Conservation (phyloP, 1,140 invertebrate genomes). For the Nasonia giraulti region DNA sequence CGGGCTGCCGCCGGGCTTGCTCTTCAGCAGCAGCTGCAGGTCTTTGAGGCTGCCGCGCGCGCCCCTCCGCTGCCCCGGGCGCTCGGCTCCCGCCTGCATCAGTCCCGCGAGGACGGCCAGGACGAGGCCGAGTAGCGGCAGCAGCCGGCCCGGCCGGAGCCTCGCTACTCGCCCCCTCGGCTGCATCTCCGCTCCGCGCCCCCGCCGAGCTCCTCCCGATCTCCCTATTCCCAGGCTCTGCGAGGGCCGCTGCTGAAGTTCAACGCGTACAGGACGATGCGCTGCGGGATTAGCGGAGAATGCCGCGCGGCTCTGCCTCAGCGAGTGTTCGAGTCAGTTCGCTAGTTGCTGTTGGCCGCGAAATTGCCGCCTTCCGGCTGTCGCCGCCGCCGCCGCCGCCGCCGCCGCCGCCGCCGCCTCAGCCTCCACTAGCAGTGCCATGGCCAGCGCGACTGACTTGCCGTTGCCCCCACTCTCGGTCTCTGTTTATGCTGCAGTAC, state of each 20-base stretch:
- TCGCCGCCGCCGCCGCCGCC: background rate
- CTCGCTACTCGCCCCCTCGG: no score
- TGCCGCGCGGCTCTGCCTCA: no score
- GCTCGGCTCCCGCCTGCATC: background rate
- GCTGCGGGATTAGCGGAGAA: no score
- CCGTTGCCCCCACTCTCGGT: background rate
- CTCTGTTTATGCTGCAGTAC: no score
- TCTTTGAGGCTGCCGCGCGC: background rate
- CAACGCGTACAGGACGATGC: no score
- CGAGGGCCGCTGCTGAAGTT: no score
- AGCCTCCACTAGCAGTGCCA: background rate
- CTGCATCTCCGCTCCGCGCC: no score
- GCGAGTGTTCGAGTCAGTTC: background rate
- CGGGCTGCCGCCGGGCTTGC: slow-evolving; percentile 12
- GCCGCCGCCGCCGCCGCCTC: background rate
- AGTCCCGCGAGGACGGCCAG: background rate
- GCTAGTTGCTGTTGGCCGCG: background rate
- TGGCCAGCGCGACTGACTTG: background rate
- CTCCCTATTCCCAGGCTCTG: background rate
- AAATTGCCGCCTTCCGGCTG: slow-evolving; percentile 19
- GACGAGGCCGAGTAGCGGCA: background rate
- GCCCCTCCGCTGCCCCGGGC: no score
- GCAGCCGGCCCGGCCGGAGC: background rate
- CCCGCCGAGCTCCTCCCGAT: no score
- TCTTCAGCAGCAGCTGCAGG: background rate